Evolutionary conservation across 1,140 invertebrate species (phyloP).

Genomic region (Acyrthosiphon pisum): DNA sequence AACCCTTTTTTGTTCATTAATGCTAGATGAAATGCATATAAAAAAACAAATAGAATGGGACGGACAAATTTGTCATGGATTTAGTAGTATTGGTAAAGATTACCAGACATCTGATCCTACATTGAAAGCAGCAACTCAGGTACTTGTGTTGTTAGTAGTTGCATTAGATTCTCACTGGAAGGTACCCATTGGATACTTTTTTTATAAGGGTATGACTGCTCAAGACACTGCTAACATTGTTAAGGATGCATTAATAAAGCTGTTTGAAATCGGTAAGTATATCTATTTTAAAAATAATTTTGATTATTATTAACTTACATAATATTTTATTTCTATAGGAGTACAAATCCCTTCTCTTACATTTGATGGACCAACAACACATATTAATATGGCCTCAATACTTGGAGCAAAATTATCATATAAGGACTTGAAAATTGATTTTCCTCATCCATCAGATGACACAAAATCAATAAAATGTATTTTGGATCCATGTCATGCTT

Average conservation of each 20-base stretch:
- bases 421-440: not conserved
- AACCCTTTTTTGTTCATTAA: conserved; percentile 17
- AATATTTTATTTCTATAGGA: too few species aligned
- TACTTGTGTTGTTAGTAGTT: conserved; percentile 8
- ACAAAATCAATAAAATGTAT: not conserved
- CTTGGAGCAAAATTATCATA: not conserved
- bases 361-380: conserved; percentile 37
- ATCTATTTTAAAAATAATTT: too few species aligned
- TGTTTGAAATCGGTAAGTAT: not conserved
- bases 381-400: conserved; percentile 38
- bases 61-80: conserved; percentile 58
- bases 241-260: conserved; percentile 34
- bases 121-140: conserved; percentile 19
- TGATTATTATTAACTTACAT: too few species aligned
- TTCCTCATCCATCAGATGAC: conserved; percentile 47
- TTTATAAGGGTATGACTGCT: conserved; percentile 58
- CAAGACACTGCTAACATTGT: conserved; percentile 57
- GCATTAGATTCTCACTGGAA: conserved; percentile 12
- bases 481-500: not conserved
- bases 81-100: conserved; percentile 58
- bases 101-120: not conserved
- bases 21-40: conserved; percentile 61
- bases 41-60: conserved; percentile 59
- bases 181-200: conserved; percentile 59
- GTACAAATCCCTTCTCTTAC: not conserved